phyloP scores from a whole-genome alignment of 2,113 vertebrate genomes.

The Clarias gariepinus region DNA sequence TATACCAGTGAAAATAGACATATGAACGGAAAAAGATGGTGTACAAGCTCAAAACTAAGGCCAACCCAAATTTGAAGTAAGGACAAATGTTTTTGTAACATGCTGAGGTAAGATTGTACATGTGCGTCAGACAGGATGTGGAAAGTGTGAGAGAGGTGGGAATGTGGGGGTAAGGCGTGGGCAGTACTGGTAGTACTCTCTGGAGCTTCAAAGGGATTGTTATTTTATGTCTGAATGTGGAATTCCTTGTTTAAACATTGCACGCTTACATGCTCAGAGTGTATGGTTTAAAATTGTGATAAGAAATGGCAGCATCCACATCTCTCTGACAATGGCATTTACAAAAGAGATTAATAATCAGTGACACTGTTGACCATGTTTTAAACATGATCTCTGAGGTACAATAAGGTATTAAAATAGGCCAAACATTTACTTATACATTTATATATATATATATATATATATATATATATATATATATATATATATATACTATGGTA shows the following conservation, averaged over 20 bases:
- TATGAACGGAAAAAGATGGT: neutral
- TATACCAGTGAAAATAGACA: neutral
- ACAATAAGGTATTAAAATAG: neutral
- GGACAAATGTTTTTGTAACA: conserved; percentile 6
- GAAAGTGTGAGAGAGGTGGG: conserved; percentile 45
- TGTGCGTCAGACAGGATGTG: conserved; percentile 38
- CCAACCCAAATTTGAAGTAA: neutral
- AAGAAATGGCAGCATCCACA: conserved; percentile 48
- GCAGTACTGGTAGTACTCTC: conserved; percentile 56
- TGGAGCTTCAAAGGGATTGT: conserved; percentile 64
- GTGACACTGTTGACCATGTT: neutral
- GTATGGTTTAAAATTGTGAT: conserved; percentile 52
- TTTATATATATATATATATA: neutral
- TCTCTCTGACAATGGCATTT: conserved; percentile 20
- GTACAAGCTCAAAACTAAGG: neutral
- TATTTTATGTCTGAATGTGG: conserved; percentile 68
- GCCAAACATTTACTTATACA: neutral
- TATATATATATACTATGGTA: too few relatives aligned
- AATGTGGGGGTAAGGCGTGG: conserved; percentile 27
- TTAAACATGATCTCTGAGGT: neutral
- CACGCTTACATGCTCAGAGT: conserved; percentile 43
- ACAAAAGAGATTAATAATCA: neutral
- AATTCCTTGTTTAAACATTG: conserved; percentile 74
- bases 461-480: too few relatives aligned
- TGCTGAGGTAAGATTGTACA: conserved; percentile 21